A percentile compares a stretch with the other conserved stretches of the same genome.
phyloP scores from a whole-genome alignment of 2,113 vertebrate genomes.

The Pardalotus punctatus region DNA sequence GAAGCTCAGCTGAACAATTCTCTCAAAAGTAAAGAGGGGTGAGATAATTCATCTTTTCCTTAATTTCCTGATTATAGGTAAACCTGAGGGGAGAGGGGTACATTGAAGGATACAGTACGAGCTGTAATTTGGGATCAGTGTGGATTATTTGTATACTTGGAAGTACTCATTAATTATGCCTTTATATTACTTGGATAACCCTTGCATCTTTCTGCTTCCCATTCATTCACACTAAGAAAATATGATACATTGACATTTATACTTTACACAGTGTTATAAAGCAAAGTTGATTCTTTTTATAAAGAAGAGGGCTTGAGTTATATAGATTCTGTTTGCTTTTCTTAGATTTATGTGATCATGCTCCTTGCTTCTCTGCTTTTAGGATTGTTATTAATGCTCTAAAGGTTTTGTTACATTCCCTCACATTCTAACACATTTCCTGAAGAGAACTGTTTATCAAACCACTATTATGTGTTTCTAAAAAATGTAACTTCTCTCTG shows the following conservation, averaged over 20 bases:
- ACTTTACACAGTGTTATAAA: not conserved
- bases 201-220: not conserved
- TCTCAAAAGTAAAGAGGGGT: not conserved
- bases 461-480: not conserved
- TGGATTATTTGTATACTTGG: not conserved
- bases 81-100: not conserved
- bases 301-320: not conserved
- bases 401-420: not conserved
- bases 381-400: not conserved
- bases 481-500: not conserved
- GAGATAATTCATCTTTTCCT: not conserved
- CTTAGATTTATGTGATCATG: not conserved
- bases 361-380: not conserved
- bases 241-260: not conserved
- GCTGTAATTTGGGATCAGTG: not conserved
- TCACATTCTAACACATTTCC: not conserved
- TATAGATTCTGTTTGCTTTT: not conserved
- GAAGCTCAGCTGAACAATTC: not conserved
- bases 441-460: not conserved
- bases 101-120: not conserved
- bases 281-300: not conserved
- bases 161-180: not conserved
- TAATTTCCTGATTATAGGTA: not conserved
- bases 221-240: not conserved
- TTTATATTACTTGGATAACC: not conserved